phyloP scores from a whole-genome alignment of 2,113 vertebrate genomes.

The Callochromis pleurospilus region DNA sequence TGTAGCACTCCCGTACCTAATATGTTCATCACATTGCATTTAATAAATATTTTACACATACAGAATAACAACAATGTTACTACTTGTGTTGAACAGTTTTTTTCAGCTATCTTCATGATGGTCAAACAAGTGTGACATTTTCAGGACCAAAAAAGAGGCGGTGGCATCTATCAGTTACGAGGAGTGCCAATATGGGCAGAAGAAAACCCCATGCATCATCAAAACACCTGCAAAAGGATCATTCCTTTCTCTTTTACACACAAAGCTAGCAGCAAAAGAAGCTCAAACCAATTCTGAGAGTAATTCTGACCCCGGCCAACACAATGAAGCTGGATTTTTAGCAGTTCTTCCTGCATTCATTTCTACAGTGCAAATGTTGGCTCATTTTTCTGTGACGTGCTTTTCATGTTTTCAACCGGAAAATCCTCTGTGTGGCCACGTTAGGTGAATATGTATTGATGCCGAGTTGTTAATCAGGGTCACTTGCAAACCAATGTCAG shows the following conservation, averaged over 20 bases:
- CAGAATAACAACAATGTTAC: not conserved
- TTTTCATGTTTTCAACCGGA: not conserved
- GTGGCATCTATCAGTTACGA: not conserved
- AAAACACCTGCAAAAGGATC: not conserved
- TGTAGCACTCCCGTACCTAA: not conserved
- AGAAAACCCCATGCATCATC: not conserved
- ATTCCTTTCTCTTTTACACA: not conserved
- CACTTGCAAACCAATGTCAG: not conserved
- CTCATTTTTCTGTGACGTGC: not conserved
- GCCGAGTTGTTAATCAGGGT: not conserved
- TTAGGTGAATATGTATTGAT: not conserved
- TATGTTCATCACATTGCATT: not conserved
- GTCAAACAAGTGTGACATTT: not conserved
- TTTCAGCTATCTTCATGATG: not conserved
- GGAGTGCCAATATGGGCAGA: not conserved
- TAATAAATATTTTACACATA: not conserved
- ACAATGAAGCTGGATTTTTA: not conserved
- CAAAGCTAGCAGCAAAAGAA: not conserved
- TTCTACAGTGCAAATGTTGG: not conserved
- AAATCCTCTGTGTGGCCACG: not conserved
- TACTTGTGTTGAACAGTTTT: not conserved
- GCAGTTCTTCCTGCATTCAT: not conserved
- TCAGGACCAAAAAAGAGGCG: not conserved
- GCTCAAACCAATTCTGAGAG: not conserved
- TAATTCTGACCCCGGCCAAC: not conserved